Evolutionary conservation across 2,113 vertebrate species (phyloP), one percentile per base, ranked within the genome.

Genomic region (Eupsittula cactorum): DNA sequence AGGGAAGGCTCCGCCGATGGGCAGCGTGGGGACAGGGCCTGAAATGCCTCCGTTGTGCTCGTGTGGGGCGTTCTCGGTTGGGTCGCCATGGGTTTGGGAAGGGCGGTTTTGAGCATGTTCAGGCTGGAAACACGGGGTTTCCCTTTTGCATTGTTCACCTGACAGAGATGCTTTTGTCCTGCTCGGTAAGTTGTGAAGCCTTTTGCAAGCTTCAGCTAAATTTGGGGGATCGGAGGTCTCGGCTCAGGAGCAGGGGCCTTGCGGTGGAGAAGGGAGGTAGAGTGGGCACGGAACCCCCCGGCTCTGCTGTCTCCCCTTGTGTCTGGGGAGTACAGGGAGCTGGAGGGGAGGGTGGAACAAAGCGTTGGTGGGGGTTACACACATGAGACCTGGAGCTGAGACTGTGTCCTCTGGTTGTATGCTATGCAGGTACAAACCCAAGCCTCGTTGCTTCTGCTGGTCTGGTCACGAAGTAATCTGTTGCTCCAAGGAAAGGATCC

Each of bases 201-300:
- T 55, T 68, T 35, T 27, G 35, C 16, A 24, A 33, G 19, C 12
- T 14, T 37, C 16, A 13, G 1, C 42, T 28, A 1, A 3, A 15
- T 55, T 35, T 24, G 0, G 6, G 46, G 79, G 39, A 12, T 27
- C 1, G 4, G 46, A 13, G 20, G 27, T 18, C 49, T 37, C 0
- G 0, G 1, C 8, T 15, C 3, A 0, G 31, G 12, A 18, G 6
- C 0, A 0, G 0, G 1, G 41, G 6, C 7, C 5, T 13, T 6
- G 73, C 29, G 78, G 82, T 31, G 9, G 21, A 16, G 64, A 7
- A 8, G 16, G 47, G 35, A 35, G 6, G 35, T 23, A 68, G 47
- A 6, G 33, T 4, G 23, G 35, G 1, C 23, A 11, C 29, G 20
- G 33, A 13, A 2, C 7, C 24, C 2, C 3, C 12, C 15, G 65